Base-by-base conservation (phyloP, 2,888 invertebrate species). In the Phanerotoma sp. region DNA sequence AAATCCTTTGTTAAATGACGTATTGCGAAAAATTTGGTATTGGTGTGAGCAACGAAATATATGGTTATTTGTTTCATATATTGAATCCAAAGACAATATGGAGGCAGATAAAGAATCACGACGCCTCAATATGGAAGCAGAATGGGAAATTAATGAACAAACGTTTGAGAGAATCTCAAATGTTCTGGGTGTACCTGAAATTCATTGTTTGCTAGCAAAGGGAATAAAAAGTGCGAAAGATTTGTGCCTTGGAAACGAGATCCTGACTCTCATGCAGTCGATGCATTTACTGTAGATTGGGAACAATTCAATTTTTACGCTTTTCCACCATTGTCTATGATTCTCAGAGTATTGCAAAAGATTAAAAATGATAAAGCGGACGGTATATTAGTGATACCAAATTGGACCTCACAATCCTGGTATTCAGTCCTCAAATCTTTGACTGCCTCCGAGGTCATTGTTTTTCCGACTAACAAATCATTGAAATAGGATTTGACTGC, bases 361-460 rank as follows among this genome's bases (percentile, higher is more conserved):
- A 45, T 45, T 20, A 11, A 48, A 33, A 16, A 30, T 15, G 60
- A 53, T 9, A 49, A 53, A 10, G 54, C 51, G 42, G 21, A 41
- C 9, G 55, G 52, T 15, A 52, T 57, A 5, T 40, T 57, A 37
- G 51, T 58, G 25, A 49, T 58, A 16, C 54, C 54, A 5, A 44
- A 38, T 13, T 57, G 53, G 52, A 44, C 46, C 10, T 47, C 51
- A 22, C 53, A 51, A 7, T 40, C 45, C 6, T 71, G 67, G 69
- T 68, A 48, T 25, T 67, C 70, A 5, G 11, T 67, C 7, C 66
- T 68, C 30, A 9, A 53, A 47, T 42, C 9, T 30, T 47, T 51
- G 42, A 20, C 45, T 3, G 47, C 64, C n/a, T 10, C 33, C 25
- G 37, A 46, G 50, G 42, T 63, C 28, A 57, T 65, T 20, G 54